Conservation (phyloP, 2,113 vertebrate species). For the Varanus komodoensis region DNA sequence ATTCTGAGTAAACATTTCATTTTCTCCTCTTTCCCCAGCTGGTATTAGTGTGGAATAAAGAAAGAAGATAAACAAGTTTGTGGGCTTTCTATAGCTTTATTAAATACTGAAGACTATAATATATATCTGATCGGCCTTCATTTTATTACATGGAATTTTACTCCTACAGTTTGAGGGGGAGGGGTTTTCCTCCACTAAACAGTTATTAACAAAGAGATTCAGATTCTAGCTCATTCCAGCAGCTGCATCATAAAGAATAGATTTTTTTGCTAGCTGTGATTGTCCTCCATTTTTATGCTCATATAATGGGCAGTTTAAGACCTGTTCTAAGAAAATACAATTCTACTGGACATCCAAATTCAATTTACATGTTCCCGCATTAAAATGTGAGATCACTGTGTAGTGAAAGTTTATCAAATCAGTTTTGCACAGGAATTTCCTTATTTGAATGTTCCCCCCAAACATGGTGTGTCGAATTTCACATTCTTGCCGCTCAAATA, state of each 20-base stretch:
- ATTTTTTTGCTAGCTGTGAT: neutral
- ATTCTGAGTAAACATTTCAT: neutral
- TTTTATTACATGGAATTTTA: neutral
- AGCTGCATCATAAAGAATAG: neutral
- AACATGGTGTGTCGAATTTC: neutral
- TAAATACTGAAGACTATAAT: neutral
- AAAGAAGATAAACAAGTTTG: neutral
- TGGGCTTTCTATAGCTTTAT: neutral
- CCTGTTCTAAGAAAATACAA: neutral
- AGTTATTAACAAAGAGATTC: neutral
- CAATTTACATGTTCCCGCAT: neutral
- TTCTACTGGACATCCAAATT: neutral
- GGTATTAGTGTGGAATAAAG: conserved; percentile 53
- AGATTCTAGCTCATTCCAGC: neutral
- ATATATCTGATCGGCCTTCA: neutral
- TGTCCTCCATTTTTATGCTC: neutral
- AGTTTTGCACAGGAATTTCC: neutral
- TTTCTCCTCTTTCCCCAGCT: conserved; percentile 34
- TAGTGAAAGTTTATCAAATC: neutral
- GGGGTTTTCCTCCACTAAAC: neutral
- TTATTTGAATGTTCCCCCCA: neutral
- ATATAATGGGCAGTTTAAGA: neutral
- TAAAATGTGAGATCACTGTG: neutral
- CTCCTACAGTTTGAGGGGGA: too few relatives aligned
- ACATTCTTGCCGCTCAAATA: neutral